Evolutionary conservation across 2,113 vertebrate species (phyloP).

Genomic region (Dinomys branickii): DNA sequence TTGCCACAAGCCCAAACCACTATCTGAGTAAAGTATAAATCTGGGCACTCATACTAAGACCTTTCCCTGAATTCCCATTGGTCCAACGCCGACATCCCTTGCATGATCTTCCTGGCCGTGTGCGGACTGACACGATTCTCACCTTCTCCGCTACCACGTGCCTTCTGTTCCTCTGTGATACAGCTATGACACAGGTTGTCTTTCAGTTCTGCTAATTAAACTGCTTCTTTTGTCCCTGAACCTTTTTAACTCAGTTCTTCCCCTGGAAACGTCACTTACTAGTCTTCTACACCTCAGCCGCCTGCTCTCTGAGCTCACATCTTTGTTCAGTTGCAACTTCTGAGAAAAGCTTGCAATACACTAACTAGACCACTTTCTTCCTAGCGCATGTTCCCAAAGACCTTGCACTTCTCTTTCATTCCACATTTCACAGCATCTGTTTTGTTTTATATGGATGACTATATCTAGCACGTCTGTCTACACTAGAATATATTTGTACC

Average conservation of each 20-base stretch:
- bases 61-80: not conserved
- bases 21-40: not conserved
- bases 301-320: not conserved
- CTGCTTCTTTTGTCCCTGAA: not conserved
- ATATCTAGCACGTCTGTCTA: not conserved
- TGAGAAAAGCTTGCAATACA: not conserved
- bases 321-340: not conserved
- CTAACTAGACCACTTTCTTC: not conserved
- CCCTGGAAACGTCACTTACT: not conserved
- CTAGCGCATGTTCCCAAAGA: not conserved
- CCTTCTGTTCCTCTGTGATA: not conserved
- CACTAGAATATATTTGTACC: not conserved
- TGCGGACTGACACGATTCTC: accelerated
- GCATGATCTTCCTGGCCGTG: not conserved
- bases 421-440: not conserved
- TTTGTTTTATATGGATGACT: not conserved
- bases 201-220: not conserved
- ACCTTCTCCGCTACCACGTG: accelerated
- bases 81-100: not conserved
- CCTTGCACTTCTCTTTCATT: not conserved
- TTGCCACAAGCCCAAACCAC: not conserved
- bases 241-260: not conserved
- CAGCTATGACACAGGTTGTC: not conserved
- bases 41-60: not conserved
- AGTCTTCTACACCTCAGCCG: not conserved